These are phyloP conservation scores for Nycteola revayana DNA, from an alignment of 2,888 invertebrate species.

Conservation along the genomic window DNA sequence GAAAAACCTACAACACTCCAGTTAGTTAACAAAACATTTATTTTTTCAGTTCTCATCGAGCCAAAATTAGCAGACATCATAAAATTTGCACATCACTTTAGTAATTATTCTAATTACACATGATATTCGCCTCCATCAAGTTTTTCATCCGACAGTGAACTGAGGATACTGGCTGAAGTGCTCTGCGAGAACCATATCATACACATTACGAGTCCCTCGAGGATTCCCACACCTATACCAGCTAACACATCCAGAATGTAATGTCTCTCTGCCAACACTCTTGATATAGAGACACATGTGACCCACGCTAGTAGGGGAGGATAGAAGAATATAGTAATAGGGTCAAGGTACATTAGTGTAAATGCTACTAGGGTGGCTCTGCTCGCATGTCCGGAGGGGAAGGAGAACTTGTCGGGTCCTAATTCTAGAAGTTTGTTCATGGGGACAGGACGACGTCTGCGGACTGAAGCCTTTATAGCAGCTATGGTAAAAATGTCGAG, in stretches of 20 bases:
- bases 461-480: slow-evolving; percentile 87
- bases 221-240: slow-evolving; percentile 88
- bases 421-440: slow-evolving; percentile 87
- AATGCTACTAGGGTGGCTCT: slow-evolving; percentile 89
- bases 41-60: no score
- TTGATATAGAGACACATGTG: slow-evolving; percentile 87
- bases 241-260: slow-evolving; percentile 91
- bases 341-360: slow-evolving; percentile 86
- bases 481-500: slow-evolving; percentile 91
- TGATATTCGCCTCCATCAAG: slow-evolving; percentile 86
- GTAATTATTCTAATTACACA: slow-evolving; percentile 60
- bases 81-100: background rate
- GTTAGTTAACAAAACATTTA: background rate
- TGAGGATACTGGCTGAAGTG: slow-evolving; percentile 82
- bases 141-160: slow-evolving; percentile 85
- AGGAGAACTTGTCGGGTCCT: slow-evolving; percentile 94
- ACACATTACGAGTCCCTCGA: slow-evolving; percentile 85
- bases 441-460: slow-evolving; percentile 88
- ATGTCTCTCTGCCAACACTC: slow-evolving; percentile 92
- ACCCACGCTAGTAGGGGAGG: slow-evolving; percentile 89
- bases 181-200: slow-evolving; percentile 87
- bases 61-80: background rate
- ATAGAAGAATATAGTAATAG: slow-evolving; percentile 82
- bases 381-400: slow-evolving; percentile 97
- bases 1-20: background rate